Conservation (phyloP, 2,888 invertebrate species). For the Anodontia alba region DNA sequence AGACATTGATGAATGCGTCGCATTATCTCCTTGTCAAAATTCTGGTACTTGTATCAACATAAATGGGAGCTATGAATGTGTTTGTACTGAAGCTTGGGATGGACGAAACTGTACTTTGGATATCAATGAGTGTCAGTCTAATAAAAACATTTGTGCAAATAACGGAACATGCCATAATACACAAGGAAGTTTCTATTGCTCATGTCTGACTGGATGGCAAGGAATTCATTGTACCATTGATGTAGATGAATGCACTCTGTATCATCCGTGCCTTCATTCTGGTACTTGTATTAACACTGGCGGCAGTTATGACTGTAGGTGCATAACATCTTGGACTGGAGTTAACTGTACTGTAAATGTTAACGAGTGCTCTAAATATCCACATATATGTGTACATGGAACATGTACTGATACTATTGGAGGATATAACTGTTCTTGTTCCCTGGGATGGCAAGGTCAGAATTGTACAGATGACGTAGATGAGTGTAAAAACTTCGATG, state of each 20-base stretch:
- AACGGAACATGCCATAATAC: conserved; percentile 34
- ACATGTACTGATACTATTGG: conserved; percentile 38
- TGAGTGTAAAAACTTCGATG: conserved; percentile 30
- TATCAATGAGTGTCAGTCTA: conserved; percentile 14
- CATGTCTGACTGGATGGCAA: conserved; percentile 37
- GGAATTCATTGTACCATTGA: conserved; percentile 54
- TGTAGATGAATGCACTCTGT: conserved; percentile 83
- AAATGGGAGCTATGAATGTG: conserved; percentile 18
- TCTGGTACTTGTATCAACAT: conserved; percentile 31
- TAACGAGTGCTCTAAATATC: conserved; percentile 23
- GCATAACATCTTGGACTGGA: conserved; percentile 73
- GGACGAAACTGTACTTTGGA: conserved; percentile 13
- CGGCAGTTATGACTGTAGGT: conserved; percentile 86
- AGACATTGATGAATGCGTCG: conserved; percentile 41
- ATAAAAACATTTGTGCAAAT: neutral
- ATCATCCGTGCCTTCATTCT: conserved; percentile 93
- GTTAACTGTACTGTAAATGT: conserved; percentile 89
- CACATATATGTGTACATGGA: conserved; percentile 30
- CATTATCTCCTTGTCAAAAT: conserved; percentile 21
- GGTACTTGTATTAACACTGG: conserved; percentile 97
- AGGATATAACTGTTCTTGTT: conserved; percentile 50
- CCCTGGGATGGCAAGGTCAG: conserved; percentile 39
- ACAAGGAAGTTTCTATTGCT: conserved; percentile 39
- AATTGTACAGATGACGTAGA: conserved; percentile 43
- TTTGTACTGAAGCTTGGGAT: conserved; percentile 6